Conservation (phyloP, 2,113 vertebrate species). For the Xerus inauris region DNA sequence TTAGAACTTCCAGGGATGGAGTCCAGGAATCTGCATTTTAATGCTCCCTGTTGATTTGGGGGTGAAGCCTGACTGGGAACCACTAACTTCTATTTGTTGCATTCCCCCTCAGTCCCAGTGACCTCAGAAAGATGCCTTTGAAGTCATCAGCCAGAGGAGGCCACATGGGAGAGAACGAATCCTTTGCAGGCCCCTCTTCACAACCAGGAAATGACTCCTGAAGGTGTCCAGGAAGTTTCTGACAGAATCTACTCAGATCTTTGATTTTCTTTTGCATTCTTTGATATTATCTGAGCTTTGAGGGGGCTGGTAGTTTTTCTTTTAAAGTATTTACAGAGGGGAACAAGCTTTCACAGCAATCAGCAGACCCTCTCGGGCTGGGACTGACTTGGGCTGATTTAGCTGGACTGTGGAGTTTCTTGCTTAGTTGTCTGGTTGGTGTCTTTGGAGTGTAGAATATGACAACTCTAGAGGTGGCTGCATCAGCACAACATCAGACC, state of each 20-base stretch:
- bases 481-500: background rate
- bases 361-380: background rate
- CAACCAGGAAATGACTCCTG: background rate
- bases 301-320: constrained; percentile 33
- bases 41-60: background rate
- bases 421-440: background rate
- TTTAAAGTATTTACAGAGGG: background rate
- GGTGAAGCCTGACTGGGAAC: background rate
- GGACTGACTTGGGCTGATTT: background rate
- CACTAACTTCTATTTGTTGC: background rate
- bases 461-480: background rate
- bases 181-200: background rate
- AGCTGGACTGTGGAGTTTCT: background rate
- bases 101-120: background rate
- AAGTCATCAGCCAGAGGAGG: background rate
- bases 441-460: background rate
- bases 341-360: background rate
- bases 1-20: constrained; percentile 11
- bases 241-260: background rate
- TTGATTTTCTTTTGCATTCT: background rate
- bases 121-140: background rate
- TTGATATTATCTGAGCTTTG: background rate
- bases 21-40: background rate
- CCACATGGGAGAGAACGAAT: background rate
- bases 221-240: background rate